phyloP scores from a whole-genome alignment of 1,140 invertebrate species.

The Paramacrobiotus metropolitanus region DNA sequence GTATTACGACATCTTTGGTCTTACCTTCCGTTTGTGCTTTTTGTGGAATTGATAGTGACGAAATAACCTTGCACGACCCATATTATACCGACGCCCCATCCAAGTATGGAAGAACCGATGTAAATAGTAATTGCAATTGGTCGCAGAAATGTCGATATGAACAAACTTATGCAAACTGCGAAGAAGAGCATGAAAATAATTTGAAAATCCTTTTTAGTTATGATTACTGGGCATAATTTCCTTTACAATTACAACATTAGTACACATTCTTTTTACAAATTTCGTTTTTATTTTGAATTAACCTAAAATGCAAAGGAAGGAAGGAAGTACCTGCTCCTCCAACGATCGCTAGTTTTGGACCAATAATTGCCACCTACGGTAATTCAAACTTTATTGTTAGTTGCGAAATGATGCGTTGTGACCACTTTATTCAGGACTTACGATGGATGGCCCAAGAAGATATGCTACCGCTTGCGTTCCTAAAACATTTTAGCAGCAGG shows the following conservation, averaged over 20 bases:
- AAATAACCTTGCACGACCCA: constrained; percentile 68
- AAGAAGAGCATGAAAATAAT: not conserved
- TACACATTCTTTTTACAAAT: too few relatives aligned
- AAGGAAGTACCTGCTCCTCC: constrained; percentile 31
- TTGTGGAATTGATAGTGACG: constrained; percentile 63
- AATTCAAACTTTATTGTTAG: not conserved
- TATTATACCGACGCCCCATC: constrained; percentile 12
- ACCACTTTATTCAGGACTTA: not conserved
- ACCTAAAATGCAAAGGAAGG: not conserved
- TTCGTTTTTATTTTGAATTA: not conserved
- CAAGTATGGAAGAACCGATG: not conserved
- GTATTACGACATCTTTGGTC: not conserved
- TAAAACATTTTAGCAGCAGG: not conserved
- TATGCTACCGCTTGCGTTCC: not conserved
- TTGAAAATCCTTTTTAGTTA: too few relatives aligned
- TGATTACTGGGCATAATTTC: too few relatives aligned
- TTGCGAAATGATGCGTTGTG: not conserved
- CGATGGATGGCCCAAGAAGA: not conserved
- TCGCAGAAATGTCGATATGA: not conserved
- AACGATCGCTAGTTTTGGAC: constrained; percentile 59
- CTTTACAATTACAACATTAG: too few relatives aligned
- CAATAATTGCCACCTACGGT: constrained; percentile 37
- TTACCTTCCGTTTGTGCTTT: constrained; percentile 38
- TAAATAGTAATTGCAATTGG: not conserved
- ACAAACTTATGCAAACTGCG: not conserved